These are phyloP conservation scores for Diadegma fenestrale DNA, from an alignment of 2,888 invertebrate genomes.

Conservation along the genomic window DNA sequence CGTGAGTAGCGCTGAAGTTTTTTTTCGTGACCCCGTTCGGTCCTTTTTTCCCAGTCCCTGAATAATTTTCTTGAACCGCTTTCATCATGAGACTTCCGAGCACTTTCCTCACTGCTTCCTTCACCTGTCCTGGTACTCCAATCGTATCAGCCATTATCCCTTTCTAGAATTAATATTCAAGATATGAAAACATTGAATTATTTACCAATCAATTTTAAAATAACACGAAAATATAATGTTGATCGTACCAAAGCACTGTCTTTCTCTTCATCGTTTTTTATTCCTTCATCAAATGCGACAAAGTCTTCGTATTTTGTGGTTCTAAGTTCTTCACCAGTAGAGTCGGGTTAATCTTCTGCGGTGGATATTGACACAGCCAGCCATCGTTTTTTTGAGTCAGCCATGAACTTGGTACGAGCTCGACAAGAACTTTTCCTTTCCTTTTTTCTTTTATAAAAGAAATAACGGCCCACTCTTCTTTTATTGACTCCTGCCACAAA, in stretches of 20 bases:
- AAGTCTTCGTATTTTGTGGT: constrained; percentile 26
- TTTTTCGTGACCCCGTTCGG: constrained; percentile 43
- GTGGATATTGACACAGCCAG: neutral
- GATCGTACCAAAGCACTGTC: constrained; percentile 35
- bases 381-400: neutral
- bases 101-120: constrained; percentile 36
- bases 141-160: constrained; percentile 21
- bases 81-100: constrained; percentile 39
- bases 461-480: neutral
- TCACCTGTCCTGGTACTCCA: neutral
- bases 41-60: constrained; percentile 39
- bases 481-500: neutral
- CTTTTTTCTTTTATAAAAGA: constrained; percentile 20
- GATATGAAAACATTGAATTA: neutral
- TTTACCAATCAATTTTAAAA: neutral
- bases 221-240: constrained; percentile 7
- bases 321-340: neutral
- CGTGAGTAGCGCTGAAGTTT: constrained; percentile 35
- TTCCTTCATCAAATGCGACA: neutral
- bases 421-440: constrained; percentile 14
- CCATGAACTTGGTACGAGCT: constrained; percentile 26
- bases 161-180: constrained; percentile 28
- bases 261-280: constrained; percentile 28
- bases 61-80: constrained; percentile 42
- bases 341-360: neutral